Conservation (phyloP, 30 jellyfish, hydroid and myxozoan species). For the Aurelia sp. region DNA sequence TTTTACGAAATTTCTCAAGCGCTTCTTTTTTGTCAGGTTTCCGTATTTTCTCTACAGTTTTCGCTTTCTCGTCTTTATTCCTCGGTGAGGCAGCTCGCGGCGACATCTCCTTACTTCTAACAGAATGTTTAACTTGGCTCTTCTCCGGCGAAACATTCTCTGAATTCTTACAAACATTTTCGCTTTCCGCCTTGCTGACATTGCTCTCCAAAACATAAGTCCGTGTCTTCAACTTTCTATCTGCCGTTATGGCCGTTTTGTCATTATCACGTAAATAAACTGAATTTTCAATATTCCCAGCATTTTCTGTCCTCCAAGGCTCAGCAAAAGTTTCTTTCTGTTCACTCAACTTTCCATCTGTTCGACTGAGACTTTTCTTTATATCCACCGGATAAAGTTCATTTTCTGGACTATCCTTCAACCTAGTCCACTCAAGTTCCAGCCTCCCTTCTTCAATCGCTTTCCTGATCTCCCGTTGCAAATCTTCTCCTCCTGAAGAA, state of each 20-base stretch:
- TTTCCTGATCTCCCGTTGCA: constrained; percentile 36
- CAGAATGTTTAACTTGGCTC: too few relatives aligned
- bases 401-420: not conserved
- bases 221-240: not conserved
- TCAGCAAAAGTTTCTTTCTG: not conserved
- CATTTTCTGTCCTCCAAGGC: not conserved
- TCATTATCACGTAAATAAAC: not conserved
- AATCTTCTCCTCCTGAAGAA: constrained; percentile 27
- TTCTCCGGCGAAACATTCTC: not conserved
- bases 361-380: not conserved
- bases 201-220: not conserved
- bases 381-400: not conserved
- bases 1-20: constrained; percentile 40
- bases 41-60: not conserved
- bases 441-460: constrained; percentile 37
- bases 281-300: not conserved
- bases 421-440: not conserved
- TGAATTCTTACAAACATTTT: not conserved
- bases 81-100: not conserved
- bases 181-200: not conserved
- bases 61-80: not conserved
- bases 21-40: constrained; percentile 19
- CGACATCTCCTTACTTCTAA: too few relatives aligned
- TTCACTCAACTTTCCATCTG: not conserved
- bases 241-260: not conserved